phyloP scores from a whole-genome alignment of 2,888 invertebrate species.

The Bugulina stolonifera region DNA sequence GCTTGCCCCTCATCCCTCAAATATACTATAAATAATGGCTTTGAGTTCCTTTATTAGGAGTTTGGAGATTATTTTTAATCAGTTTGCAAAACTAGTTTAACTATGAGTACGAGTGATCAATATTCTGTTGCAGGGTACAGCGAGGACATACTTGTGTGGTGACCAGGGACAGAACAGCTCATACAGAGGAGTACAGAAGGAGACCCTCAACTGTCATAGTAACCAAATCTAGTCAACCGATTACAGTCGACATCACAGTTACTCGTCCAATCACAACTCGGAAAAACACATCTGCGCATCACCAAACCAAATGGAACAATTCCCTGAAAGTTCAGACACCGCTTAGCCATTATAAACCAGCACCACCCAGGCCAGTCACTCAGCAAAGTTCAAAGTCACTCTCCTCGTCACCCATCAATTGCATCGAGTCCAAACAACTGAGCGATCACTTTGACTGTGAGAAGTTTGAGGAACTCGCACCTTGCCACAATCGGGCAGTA shows the following conservation, averaged over 20 bases:
- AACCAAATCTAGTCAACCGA: background rate
- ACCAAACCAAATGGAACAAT: background rate
- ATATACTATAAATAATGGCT: too few species aligned
- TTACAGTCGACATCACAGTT: background rate
- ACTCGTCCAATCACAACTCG: background rate
- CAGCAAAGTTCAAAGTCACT: too few species aligned
- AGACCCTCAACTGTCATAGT: background rate
- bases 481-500: background rate
- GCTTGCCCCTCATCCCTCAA: too few species aligned
- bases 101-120: too few species aligned
- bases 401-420: background rate
- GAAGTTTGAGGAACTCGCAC: background rate
- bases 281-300: background rate
- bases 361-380: background rate
- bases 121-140: background rate
- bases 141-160: background rate
- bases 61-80: too few species aligned
- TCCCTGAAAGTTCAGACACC: background rate
- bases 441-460: too few species aligned
- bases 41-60: too few species aligned
- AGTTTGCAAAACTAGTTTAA: too few species aligned
- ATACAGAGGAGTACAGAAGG: background rate
- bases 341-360: background rate
- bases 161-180: background rate
- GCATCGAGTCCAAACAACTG: background rate